phyloP scores from a whole-genome alignment of 2,113 vertebrate species.

The Tychaedon coryphoeus region DNA sequence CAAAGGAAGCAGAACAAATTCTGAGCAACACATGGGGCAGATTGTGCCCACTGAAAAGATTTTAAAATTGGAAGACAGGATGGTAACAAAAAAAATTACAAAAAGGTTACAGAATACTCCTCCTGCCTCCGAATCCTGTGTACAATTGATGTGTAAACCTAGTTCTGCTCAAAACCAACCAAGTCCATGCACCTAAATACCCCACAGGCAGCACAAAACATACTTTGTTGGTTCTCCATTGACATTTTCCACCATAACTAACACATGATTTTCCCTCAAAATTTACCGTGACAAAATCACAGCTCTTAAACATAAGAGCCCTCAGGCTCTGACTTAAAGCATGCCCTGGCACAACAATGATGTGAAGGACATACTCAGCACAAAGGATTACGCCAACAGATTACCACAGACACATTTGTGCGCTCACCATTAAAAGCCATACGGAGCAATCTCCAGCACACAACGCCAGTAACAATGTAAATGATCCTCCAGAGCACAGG shows the following conservation, averaged over 20 bases:
- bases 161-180: background rate
- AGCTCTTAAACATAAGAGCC: slow-evolving; percentile 53
- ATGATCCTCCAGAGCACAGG: background rate
- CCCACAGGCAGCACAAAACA: background rate
- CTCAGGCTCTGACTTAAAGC: slow-evolving; percentile 24
- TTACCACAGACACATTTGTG: slow-evolving; percentile 11
- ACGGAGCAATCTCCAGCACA: background rate
- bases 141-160: background rate
- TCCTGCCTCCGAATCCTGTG: background rate
- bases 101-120: background rate
- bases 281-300: slow-evolving; percentile 64
- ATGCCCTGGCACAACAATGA: slow-evolving; percentile 5
- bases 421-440: background rate
- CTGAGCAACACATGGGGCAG: background rate
- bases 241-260: slow-evolving; percentile 59
- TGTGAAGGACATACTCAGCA: background rate
- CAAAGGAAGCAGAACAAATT: background rate
- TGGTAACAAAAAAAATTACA: background rate
- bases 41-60: background rate
- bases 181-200: background rate
- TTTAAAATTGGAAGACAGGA: background rate
- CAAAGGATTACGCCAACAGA: slow-evolving; percentile 23
- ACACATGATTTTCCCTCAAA: slow-evolving; percentile 53
- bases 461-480: background rate
- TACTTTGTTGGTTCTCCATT: slow-evolving; percentile 1